Evolutionary conservation across 2,113 vertebrate species (phyloP).

Genomic region (Bombycilla garrulus): DNA sequence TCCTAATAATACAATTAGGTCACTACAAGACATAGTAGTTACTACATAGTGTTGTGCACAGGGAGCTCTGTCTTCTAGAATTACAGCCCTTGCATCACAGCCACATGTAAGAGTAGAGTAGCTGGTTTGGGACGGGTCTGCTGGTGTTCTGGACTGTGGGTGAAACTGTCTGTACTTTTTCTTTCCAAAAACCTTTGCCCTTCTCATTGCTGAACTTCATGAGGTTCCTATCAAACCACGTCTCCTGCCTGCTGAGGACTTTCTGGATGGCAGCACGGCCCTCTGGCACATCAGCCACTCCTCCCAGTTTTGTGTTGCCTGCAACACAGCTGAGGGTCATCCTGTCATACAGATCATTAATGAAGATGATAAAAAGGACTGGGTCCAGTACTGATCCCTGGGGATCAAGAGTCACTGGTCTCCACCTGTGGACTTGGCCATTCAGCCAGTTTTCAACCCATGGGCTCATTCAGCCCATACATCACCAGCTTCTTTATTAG

Average conservation of each 20-base stretch:
- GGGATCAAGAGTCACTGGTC: not conserved
- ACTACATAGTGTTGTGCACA: not conserved
- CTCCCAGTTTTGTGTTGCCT: not conserved
- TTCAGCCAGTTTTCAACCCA: not conserved
- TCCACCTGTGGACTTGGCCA: not conserved
- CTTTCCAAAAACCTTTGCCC: not conserved
- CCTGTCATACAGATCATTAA: not conserved
- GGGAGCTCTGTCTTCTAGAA: not conserved
- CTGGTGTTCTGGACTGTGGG: not conserved
- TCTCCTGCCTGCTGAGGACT: not conserved
- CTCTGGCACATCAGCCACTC: not conserved
- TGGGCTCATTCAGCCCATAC: not conserved
- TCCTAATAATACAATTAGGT: not conserved
- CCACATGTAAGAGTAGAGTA: not conserved
- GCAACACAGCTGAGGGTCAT: not conserved
- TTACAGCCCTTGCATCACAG: not conserved
- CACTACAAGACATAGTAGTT: no score
- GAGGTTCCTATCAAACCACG: not conserved
- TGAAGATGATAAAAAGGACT: not conserved
- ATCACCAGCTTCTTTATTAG: not conserved
- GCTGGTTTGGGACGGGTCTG: not conserved
- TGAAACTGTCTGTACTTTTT: not conserved
- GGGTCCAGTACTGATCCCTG: not conserved
- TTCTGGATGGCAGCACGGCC: accelerated
- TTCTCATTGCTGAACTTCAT: not conserved